phyloP scores from a whole-genome alignment of 2,888 invertebrate species.

The Actias luna region DNA sequence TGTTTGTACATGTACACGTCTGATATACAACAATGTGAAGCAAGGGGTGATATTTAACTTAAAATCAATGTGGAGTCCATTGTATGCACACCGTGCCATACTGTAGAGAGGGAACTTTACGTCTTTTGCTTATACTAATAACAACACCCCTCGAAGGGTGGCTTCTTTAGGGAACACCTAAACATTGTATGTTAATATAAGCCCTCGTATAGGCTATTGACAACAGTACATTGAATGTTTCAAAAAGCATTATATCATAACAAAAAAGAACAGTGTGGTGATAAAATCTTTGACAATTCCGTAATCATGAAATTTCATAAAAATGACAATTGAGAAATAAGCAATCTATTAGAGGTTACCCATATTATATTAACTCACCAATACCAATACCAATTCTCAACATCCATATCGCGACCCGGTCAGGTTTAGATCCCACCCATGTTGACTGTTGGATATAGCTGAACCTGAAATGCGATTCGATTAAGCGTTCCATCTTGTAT shows the following conservation, averaged over 20 bases:
- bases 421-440: too few species aligned
- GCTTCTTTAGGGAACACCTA: slow-evolving; percentile 63
- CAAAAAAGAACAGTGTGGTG: background rate
- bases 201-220: slow-evolving; percentile 69
- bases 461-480: too few species aligned
- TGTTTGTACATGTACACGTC: slow-evolving; percentile 67
- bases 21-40: slow-evolving; percentile 47
- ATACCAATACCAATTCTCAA: too few species aligned
- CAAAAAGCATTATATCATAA: slow-evolving; percentile 57
- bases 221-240: slow-evolving; percentile 63
- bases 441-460: too few species aligned
- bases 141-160: slow-evolving; percentile 72
- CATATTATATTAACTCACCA: too few species aligned
- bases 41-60: slow-evolving; percentile 74
- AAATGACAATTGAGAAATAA: background rate
- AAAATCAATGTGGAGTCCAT: slow-evolving; percentile 76
- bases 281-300: background rate
- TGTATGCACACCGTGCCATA: slow-evolving; percentile 72
- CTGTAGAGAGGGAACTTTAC: slow-evolving; percentile 64
- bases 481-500: too few species aligned
- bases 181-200: slow-evolving; percentile 77
- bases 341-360: too few species aligned
- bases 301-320: background rate
- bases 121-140: slow-evolving; percentile 78
- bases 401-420: too few species aligned